Base-by-base conservation (phyloP, 2,113 vertebrate species). In the Arizona elegans region DNA sequence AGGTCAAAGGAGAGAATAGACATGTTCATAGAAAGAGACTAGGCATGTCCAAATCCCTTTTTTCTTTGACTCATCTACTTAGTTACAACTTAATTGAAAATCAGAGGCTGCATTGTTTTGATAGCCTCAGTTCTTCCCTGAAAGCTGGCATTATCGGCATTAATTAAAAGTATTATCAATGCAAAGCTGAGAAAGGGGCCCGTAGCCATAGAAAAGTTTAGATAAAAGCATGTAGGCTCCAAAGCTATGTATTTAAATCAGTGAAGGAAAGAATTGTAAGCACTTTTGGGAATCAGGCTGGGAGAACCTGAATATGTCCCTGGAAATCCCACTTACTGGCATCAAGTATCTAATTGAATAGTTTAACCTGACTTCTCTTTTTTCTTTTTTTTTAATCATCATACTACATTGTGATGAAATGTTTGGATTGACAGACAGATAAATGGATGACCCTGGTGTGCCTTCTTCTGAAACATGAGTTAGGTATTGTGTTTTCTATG, bases 391-490 rank as follows among this genome's bases (percentile, higher is more conserved):
- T 87, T 88, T 43, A 43, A 81, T 88, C 9, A 47, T 75, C 91
- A 70, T n/a, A 6, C 52, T 75, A 23, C 59, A 43, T 50, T 88
- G n/a, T 92, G 91, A 87, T 90, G 70, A 86, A 93, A 93, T 54
- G 56, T 58, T 90, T 75, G 81, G 88, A 59, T 93, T 90, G 88
- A 89, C 38, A 93, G 92, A 87, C 55, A 62, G 43, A 58, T 58
- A 86, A 52, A 90, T 53, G 21, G 50, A 55, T 91, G 89, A 91
- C 85, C 89, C 59, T 23, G 7, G 1, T 26, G 29, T 92, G 88
- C 88, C 81, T 92, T 87, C n/a, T 90, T 90, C 88, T 92, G 52
- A 90, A 94, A 94, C 38, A 70, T 38, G 43, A 90, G 56, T 91
- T 52, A 65, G 47, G 87, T 70, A 89, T 65, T 86, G 58, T 19